These are phyloP conservation scores for Dryococelus australis DNA, from an alignment of 2,888 invertebrate genomes.

Conservation along the genomic window DNA sequence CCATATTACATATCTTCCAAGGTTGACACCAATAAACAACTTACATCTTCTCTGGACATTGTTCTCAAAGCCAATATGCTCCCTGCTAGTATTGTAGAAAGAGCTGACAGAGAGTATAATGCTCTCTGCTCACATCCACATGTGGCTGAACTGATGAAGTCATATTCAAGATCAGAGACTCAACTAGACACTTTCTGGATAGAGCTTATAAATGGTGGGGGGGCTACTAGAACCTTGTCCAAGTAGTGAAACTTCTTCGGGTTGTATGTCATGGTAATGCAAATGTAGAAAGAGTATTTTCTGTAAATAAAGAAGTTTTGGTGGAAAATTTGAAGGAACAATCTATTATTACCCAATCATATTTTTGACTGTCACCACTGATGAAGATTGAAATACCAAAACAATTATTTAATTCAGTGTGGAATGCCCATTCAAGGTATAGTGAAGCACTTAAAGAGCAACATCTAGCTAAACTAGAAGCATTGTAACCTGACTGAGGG, in stretches of 20 bases:
- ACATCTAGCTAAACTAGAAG: neutral
- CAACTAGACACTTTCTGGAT: no score
- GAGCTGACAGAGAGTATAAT: neutral
- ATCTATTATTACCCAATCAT: neutral
- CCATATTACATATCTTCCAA: no score
- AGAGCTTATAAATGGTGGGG: no score
- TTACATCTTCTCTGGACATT: neutral
- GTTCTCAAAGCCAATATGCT: neutral
- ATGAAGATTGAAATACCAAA: neutral
- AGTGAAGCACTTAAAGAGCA: neutral
- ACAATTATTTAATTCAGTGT: neutral
- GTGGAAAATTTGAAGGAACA: neutral
- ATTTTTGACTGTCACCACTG: neutral
- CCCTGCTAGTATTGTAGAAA: no score
- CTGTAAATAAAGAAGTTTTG: no score
- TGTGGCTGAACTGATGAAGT: neutral
- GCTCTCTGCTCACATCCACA: neutral
- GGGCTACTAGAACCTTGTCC: no score
- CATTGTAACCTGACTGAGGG: neutral
- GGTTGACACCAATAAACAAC: neutral
- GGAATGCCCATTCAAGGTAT: neutral
- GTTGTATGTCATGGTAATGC: no score
- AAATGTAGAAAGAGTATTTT: no score
- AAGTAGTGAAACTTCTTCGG: no score
- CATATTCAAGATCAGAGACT: constrained; percentile 10